Base-by-base conservation (phyloP, 2,113 vertebrate genomes). In the Rhipidura dahli region DNA sequence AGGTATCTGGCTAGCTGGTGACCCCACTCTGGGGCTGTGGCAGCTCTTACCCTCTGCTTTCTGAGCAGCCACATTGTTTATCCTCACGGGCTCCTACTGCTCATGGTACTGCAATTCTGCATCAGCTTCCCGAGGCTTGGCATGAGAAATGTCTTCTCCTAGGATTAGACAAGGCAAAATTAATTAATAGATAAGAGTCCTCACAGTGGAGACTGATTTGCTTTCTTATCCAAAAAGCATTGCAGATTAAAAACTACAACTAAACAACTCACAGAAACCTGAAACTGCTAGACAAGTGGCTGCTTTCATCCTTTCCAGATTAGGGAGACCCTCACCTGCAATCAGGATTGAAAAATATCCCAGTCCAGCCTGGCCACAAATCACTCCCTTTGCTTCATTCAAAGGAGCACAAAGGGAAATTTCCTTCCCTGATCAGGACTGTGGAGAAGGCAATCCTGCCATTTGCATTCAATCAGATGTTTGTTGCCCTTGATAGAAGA, bases 131-230 rank as follows among this genome's bases (percentile, higher is more conserved):
- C 1, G 2, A 12, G 40, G 42, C 57, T 78, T 54, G 42, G 42
- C 75, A 13, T 15, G 47, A 96, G 64, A 81, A 86, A 68, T 37
- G 53, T 27, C 87, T 88, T 69, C 70, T 94, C 56, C 73, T 13
- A 33, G 76, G 68, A 88, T 60, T 42, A 77, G 63, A 72, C 5
- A 37, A 73, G 63, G 63, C 31, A 90, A 86, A 93, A 90, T 68
- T 90, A 97, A 97, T 94, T 92, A 94, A 68, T 33, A 96, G 95
- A 96, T 95, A 94, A 95, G 64, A 60, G 68, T 83, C 33, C 73
- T 95, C 79, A 70, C 60, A 26, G 64, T 17, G 51, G 42, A 75
- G 39, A n/a, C 47, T 64, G 88, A 60, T 92, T 88, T 60, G 68
- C 75, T 88, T 92, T 90, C 79, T 78, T 78, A 93, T 75, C 69